These are phyloP conservation scores for Heliconius nattereri DNA, from an alignment of 1,140 invertebrate species.

Conservation along the genomic window DNA sequence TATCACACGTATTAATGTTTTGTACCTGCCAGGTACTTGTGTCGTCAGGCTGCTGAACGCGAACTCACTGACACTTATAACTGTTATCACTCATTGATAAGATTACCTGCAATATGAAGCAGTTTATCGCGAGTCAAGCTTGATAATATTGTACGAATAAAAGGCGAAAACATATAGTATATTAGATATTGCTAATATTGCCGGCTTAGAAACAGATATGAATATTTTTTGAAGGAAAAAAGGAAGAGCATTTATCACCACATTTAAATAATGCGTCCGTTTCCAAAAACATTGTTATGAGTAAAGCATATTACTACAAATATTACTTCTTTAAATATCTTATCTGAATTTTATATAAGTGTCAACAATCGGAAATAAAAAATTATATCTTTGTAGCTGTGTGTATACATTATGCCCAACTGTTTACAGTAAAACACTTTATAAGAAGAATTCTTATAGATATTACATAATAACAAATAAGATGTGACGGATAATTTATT, in stretches of 20 bases:
- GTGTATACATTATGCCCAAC: background rate
- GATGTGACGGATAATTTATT: background rate
- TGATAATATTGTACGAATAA: conserved; percentile 70
- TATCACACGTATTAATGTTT: conserved; percentile 52
- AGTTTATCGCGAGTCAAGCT: conserved; percentile 76
- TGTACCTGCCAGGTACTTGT: conserved; percentile 56
- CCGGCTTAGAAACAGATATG: background rate
- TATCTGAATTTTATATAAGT: conserved; percentile 11
- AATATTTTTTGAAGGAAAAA: conserved; percentile 28
- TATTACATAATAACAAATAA: background rate
- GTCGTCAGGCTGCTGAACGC: conserved; percentile 60
- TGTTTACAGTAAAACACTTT: background rate
- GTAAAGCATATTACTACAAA: conserved; percentile 12
- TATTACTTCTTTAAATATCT: conserved; percentile 17
- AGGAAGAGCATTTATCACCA: conserved; percentile 10
- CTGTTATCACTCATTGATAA: conserved; percentile 79
- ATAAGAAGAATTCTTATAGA: background rate
- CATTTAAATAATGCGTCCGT: conserved; percentile 1
- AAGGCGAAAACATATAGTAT: conserved; percentile 62
- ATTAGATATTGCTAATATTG: conserved; percentile 49
- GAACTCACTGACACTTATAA: conserved; percentile 80
- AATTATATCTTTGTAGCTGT: background rate
- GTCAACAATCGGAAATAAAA: conserved; percentile 10
- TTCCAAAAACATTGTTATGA: conserved; percentile 26
- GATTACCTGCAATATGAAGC: conserved; percentile 71